These are phyloP conservation scores for Drosophila subpulchrella DNA, from an alignment of 1,140 invertebrate genomes.

Conservation along the genomic window DNA sequence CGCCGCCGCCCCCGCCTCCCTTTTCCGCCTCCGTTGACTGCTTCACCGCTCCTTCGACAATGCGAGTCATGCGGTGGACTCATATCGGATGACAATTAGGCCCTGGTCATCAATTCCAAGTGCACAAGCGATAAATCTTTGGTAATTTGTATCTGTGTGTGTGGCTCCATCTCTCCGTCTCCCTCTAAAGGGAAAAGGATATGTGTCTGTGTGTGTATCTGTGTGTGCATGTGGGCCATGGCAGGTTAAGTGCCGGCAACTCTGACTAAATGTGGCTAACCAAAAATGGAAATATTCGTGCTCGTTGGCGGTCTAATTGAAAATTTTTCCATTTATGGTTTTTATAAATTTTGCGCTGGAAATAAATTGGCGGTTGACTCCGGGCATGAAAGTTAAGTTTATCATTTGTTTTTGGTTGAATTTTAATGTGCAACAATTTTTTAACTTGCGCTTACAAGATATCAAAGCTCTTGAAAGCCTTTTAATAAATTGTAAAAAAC, in stretches of 20 bases:
- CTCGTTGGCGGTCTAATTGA: slow-evolving; percentile 64
- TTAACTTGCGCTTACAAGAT: neutral
- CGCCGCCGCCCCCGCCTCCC: slow-evolving; percentile 18
- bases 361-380: slow-evolving; percentile 16
- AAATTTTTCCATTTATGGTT: slow-evolving; percentile 37
- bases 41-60: slow-evolving; percentile 62
- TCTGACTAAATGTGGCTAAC: slow-evolving; percentile 59
- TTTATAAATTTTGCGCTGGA: slow-evolving; percentile 11
- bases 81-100: slow-evolving; percentile 83
- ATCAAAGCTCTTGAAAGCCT: too few species aligned
- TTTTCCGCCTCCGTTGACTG: slow-evolving; percentile 25
- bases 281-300: slow-evolving; percentile 54
- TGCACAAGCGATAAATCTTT: slow-evolving; percentile 82
- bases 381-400: neutral
- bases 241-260: slow-evolving; percentile 57
- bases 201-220: slow-evolving; percentile 10
- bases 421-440: neutral
- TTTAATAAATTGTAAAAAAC: too few species aligned
- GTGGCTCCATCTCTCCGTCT: slow-evolving; percentile 22
- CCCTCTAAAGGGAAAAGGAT: neutral
- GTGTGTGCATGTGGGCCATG: slow-evolving; percentile 10
- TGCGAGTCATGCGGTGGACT: slow-evolving; percentile 81
- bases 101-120: slow-evolving; percentile 82
- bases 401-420: neutral
- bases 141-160: slow-evolving; percentile 72